Base-by-base conservation (phyloP, 2,888 invertebrate species). In the Ganaspis brasiliensis region DNA sequence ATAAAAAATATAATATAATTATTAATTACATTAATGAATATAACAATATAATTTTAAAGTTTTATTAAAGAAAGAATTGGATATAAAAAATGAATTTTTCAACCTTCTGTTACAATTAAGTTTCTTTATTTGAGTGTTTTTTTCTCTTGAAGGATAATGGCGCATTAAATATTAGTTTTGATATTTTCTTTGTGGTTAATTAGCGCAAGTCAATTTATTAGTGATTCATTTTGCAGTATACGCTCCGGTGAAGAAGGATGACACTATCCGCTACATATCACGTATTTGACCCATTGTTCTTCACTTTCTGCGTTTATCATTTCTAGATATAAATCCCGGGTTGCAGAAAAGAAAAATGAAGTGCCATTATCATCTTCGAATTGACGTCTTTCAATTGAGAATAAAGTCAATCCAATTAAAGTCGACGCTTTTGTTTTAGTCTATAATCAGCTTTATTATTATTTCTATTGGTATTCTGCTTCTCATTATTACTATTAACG, bases 201-300 rank as follows among this genome's bases (percentile, higher is more conserved):
- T 45, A 45, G 21, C 24, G n/a, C 24, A 37, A 21, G 24, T 40
- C 14, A 21, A 40, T 40, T 31, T 59, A 40, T 40, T 37, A 21
- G 24, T 67, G 67, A 67, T 40, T 67, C 45, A 67, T 67, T 63
- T 63, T 35, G 45, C 49, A 49, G 12, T 40, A n/a, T 21, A 21
- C 8, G 8, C 24, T 45, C 40, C 61, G 35, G 61, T 45, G 67
- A 40, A 24, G 3, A 14, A 67, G 67, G 67, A 67, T 67, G 67
- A 45, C 67, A 67, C 24, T 40, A 67, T 45, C 67, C 67, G 40
- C n/a, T 63, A 40, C 24, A 63, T 63, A 40, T 63, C 40, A 40
- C 67, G 67, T 45, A 67, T 67, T 67, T 67, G 45, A 67, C 45
- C 67, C 67, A 67, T 67, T 67, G 67, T 67, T 67, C 45, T 67